A percentile compares a stretch with the other conserved stretches of the same genome.
Evolutionary conservation across 2,888 invertebrate genomes (phyloP).

Genomic region (Ypsolopha scabrella): DNA sequence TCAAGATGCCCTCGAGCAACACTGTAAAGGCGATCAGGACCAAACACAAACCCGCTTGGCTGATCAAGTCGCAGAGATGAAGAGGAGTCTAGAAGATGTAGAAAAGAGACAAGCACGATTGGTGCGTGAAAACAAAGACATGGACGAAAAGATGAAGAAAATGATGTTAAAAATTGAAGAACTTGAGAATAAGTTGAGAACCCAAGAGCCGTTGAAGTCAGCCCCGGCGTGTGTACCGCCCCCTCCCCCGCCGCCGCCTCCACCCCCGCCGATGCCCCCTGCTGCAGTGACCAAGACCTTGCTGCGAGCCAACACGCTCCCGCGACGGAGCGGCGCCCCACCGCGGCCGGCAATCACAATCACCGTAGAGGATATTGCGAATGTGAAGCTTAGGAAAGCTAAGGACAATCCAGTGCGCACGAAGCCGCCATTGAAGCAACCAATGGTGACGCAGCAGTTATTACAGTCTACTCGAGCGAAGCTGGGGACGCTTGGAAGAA

Average conservation of each 20-base stretch:
- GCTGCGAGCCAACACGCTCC: conserved; percentile 41
- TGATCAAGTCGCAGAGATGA: conserved; percentile 35
- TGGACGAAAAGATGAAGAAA: conserved; percentile 36
- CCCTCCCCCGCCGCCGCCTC: conserved; percentile 43
- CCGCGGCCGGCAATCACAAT: conserved; percentile 43
- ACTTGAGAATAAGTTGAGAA: conserved; percentile 44
- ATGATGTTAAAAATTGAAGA: conserved; percentile 44
- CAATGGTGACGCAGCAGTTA: conserved; percentile 51
- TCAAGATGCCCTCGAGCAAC: not conserved
- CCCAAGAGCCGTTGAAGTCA: conserved; percentile 13
- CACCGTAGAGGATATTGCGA: conserved; percentile 59
- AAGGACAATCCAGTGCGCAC: conserved; percentile 50
- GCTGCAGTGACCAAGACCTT: conserved; percentile 16
- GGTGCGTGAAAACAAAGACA: conserved; percentile 37
- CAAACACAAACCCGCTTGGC: conserved; percentile 11
- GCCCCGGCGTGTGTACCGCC: conserved; percentile 7
- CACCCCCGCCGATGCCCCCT: conserved; percentile 10
- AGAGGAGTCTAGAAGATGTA: conserved; percentile 32
- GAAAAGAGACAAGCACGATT: conserved; percentile 33
- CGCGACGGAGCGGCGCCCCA: conserved; percentile 55
- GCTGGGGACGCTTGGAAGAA: conserved; percentile 39
- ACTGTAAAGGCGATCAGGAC: not conserved
- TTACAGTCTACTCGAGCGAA: conserved; percentile 53
- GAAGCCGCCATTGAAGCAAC: conserved; percentile 34
- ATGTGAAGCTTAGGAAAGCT: conserved; percentile 55